Evolutionary conservation across 2,888 invertebrate species (phyloP), one percentile per base, ranked within the genome.

Genomic region (Macroteleia sp.): DNA sequence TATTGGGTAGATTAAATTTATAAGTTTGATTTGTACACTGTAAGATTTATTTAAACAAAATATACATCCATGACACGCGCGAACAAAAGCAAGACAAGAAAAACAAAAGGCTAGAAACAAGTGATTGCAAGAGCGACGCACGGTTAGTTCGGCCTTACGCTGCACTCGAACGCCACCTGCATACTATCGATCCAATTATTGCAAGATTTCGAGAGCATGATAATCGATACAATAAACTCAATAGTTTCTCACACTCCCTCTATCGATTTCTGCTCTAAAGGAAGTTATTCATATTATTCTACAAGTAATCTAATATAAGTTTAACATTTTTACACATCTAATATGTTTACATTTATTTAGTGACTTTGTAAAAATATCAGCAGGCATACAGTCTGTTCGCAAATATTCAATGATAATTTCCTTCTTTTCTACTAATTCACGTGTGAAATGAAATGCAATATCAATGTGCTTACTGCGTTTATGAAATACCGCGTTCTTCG

Each of bases 391-490:
- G 12, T 77, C 66, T 2, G 76, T 77, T 50, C 19, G n/a, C 25
- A 77, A 50, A 34, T 78, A 75, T 2, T 76, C 12, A 20, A 80
- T 44, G 10, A 14, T 32, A 34, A 80, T 71, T 50, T 62, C 59
- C 3, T 57, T 54, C n/a, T 66, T 77, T 32, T 79, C 62, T 8
- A 66, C 52, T 9, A 66, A 34, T 16, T 81, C 70, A 4, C 77
- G 44, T 6, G 71, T 36, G 19, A 74, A 79, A 36, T 81, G 71
- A 34, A 44, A 74, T 0, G 16, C 30, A 1, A 81, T 79, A 2
- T 79, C 81, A 1, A 81, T 77, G 14, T 81, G 80, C n/a, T 81
- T 82, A 34, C 73, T 79, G 1, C 69, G 36, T 5, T 69, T 69
- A 34, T 80, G 73, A n/a, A 44, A 76, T 8, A 76, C 46, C 0